These are phyloP conservation scores for Tachina grossa DNA, from an alignment of 2,888 invertebrate genomes.

Conservation along the genomic window DNA sequence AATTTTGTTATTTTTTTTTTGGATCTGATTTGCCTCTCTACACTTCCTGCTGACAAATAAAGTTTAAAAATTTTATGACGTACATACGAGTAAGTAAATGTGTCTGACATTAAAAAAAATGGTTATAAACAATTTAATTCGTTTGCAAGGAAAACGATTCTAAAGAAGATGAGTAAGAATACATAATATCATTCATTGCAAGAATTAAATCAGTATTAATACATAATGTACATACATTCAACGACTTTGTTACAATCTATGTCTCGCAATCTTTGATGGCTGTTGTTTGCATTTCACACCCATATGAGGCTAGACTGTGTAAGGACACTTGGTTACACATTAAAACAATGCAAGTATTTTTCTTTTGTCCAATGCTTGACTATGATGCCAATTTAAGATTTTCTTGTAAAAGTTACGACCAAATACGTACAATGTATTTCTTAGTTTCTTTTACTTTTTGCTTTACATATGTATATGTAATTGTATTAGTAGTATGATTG, in stretches of 20 bases:
- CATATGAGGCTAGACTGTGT: constrained; percentile 57
- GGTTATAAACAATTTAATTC: background rate
- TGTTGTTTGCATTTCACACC: constrained; percentile 63
- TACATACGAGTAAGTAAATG: background rate
- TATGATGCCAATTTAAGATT: constrained; percentile 42
- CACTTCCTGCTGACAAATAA: no score
- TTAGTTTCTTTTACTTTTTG: constrained; percentile 22
- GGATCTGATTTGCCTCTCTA: no score
- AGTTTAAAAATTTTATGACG: background rate
- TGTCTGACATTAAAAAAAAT: background rate
- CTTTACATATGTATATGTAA: background rate
- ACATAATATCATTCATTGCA: constrained; percentile 28
- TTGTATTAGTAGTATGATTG: constrained; percentile 30
- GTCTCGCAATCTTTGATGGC: constrained; percentile 42
- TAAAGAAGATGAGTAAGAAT: constrained; percentile 33
- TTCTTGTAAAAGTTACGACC: constrained; percentile 32
- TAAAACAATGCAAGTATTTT: constrained; percentile 30
- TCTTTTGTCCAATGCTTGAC: constrained; percentile 3
- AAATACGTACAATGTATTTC: constrained; percentile 31
- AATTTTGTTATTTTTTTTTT: no score
- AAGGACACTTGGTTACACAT: constrained; percentile 42
- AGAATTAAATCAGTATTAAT: constrained; percentile 2
- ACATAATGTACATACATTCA: background rate
- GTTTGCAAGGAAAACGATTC: constrained; percentile 5
- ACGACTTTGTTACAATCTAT: constrained; percentile 44